A percentile compares a stretch with the other conserved stretches of the same genome.
These are phyloP conservation scores for Bettongia penicillata DNA, from an alignment of 2,113 vertebrate species.

Conservation along the genomic window DNA sequence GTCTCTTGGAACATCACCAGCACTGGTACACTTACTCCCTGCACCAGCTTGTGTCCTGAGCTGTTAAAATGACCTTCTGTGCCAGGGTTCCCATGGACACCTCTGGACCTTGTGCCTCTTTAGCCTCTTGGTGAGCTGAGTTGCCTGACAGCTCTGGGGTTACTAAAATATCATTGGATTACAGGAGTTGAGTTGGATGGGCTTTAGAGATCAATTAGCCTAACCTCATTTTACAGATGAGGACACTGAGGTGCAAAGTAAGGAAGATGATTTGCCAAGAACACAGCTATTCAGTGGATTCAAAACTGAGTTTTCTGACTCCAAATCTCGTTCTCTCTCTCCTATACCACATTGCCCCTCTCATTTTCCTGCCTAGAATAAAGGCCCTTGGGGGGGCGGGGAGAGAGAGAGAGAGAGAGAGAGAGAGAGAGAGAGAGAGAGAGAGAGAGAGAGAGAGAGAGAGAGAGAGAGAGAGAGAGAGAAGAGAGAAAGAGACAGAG, in stretches of 20 bases:
- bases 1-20: background rate
- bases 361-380: background rate
- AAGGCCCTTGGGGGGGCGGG: background rate
- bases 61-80: background rate
- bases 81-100: background rate
- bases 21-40: background rate
- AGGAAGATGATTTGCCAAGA: background rate
- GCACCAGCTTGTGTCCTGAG: background rate
- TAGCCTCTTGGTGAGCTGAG: background rate
- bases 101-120: background rate
- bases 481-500: too few species aligned
- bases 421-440: too few species aligned
- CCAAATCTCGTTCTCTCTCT: background rate
- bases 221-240: background rate
- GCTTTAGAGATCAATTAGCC: background rate
- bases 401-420: too few species aligned
- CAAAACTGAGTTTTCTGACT: background rate
- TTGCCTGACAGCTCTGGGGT: background rate
- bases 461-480: background rate
- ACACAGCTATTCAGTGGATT: background rate
- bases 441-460: background rate
- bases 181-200: background rate
- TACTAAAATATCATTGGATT: background rate
- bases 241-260: background rate
- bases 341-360: background rate